phyloP scores from a whole-genome alignment of 2,797 vertebrate genomes.

The Pseudomugil gertrudae region DNA sequence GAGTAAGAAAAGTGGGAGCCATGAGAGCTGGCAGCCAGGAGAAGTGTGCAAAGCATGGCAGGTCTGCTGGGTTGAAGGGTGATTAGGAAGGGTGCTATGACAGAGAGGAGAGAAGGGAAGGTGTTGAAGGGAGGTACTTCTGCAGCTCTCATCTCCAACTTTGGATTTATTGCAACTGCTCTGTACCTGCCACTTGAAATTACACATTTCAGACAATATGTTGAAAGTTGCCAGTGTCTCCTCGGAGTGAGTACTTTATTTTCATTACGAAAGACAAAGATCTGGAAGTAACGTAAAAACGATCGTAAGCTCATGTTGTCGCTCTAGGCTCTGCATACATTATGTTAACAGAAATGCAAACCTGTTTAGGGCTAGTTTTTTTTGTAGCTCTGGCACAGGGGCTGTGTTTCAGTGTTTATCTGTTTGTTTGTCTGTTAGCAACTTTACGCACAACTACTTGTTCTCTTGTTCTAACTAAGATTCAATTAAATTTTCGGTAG shows the following conservation, averaged over 20 bases:
- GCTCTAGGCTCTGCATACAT: slow-evolving; percentile 10
- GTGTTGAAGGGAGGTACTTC: slow-evolving; percentile 48
- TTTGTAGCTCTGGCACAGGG: too few relatives aligned
- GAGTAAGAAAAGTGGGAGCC: slow-evolving; percentile 35
- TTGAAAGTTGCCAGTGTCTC: slow-evolving; percentile 50
- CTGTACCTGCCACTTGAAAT: slow-evolving; percentile 57
- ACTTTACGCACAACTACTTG: too few relatives aligned
- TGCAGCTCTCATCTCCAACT: slow-evolving; percentile 52
- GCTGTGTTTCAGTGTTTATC: too few relatives aligned
- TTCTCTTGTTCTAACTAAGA: too few relatives aligned
- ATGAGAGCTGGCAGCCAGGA: slow-evolving; percentile 50
- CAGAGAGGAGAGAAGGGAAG: slow-evolving; percentile 32
- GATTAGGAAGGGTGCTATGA: slow-evolving; percentile 68
- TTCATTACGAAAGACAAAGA: slow-evolving; percentile 58
- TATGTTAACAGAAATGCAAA: slow-evolving; percentile 46
- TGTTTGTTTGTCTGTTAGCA: too few relatives aligned
- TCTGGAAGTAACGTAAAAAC: slow-evolving; percentile 22
- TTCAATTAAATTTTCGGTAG: too few relatives aligned
- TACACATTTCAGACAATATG: slow-evolving; percentile 57
- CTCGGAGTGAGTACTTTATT: slow-evolving; percentile 57
- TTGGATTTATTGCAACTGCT: slow-evolving; percentile 64
- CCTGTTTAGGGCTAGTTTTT: slow-evolving; percentile 19
- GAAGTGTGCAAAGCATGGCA: slow-evolving; percentile 60
- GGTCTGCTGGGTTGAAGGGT: slow-evolving; percentile 71
- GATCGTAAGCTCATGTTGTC: slow-evolving; percentile 35